These are phyloP conservation scores for Thymelicus lineola DNA, from an alignment of 2,888 invertebrate genomes.

Conservation along the genomic window DNA sequence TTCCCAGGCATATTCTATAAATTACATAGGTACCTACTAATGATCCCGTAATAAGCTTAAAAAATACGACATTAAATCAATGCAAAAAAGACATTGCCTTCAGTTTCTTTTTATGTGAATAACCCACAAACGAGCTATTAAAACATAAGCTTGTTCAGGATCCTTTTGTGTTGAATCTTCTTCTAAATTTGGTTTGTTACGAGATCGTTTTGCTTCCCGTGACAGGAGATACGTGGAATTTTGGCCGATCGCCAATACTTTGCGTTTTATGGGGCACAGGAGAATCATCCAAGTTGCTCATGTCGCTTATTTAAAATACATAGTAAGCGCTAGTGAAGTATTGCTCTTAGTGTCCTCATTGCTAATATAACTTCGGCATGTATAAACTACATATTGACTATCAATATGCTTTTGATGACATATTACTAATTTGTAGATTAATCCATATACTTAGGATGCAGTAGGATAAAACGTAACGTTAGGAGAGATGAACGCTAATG, in stretches of 20 bases:
- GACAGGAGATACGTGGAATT: constrained; percentile 7
- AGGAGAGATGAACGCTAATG: too few species aligned
- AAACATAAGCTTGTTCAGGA: background rate
- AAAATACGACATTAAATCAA: background rate
- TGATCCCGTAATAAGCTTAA: too few species aligned
- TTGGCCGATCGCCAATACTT: constrained; percentile 13
- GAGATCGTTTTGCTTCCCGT: constrained; percentile 14
- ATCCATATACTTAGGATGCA: too few species aligned
- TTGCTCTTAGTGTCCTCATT: too few species aligned
- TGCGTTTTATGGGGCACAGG: constrained; percentile 6
- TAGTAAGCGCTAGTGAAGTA: too few species aligned
- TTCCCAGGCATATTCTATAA: too few species aligned
- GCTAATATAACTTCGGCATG: too few species aligned
- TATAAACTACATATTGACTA: too few species aligned
- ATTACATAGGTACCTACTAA: too few species aligned
- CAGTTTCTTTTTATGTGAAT: background rate
- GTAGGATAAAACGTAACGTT: too few species aligned
- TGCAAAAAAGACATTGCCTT: background rate
- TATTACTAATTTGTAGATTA: too few species aligned
- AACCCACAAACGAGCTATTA: background rate
- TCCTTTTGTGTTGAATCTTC: constrained; percentile 1
- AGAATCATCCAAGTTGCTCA: constrained; percentile 2
- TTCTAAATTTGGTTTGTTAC: constrained; percentile 15
- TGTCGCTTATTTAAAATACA: background rate
- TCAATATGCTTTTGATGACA: too few species aligned